Evolutionary conservation across 1,140 invertebrate genomes (phyloP).

Genomic region (Teleopsis dalmanni): DNA sequence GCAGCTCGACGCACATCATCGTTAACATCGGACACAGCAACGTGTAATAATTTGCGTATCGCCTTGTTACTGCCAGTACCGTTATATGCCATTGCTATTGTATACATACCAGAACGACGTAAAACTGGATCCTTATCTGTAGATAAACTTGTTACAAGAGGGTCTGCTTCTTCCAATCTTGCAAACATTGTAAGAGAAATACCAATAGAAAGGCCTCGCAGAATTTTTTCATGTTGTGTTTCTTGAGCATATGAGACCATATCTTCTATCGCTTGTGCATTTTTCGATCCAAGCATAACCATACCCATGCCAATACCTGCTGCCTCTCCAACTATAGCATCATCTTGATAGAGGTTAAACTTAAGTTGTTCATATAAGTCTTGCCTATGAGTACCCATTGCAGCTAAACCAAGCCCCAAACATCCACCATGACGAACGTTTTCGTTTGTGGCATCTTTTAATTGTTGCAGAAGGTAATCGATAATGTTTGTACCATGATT

Average conservation of each 20-base stretch:
- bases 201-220: constrained; percentile 89
- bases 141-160: constrained; percentile 79
- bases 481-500: constrained; percentile 97
- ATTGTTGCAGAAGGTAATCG: constrained; percentile 88
- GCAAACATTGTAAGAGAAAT: constrained; percentile 97
- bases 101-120: constrained; percentile 93
- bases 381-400: constrained; percentile 91
- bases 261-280: constrained; percentile 81
- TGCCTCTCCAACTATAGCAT: constrained; percentile 97
- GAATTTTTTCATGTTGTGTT: constrained; percentile 93
- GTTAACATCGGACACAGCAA: constrained; percentile 97
- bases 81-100: constrained; percentile 96
- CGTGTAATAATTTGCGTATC: constrained; percentile 87
- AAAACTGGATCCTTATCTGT: constrained; percentile 79
- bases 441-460: constrained; percentile 91
- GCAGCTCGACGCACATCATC: constrained; percentile 97
- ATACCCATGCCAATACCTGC: constrained; percentile 90
- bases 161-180: constrained; percentile 90
- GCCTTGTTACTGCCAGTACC: constrained; percentile 96
- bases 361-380: constrained; percentile 95
- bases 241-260: constrained; percentile 71
- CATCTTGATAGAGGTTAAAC: constrained; percentile 96
- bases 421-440: constrained; percentile 93
- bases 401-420: constrained; percentile 90
- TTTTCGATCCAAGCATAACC: constrained; percentile 94